Evolutionary conservation across 2,113 vertebrate species (phyloP).

Genomic region (Rhynchomys soricoides): DNA sequence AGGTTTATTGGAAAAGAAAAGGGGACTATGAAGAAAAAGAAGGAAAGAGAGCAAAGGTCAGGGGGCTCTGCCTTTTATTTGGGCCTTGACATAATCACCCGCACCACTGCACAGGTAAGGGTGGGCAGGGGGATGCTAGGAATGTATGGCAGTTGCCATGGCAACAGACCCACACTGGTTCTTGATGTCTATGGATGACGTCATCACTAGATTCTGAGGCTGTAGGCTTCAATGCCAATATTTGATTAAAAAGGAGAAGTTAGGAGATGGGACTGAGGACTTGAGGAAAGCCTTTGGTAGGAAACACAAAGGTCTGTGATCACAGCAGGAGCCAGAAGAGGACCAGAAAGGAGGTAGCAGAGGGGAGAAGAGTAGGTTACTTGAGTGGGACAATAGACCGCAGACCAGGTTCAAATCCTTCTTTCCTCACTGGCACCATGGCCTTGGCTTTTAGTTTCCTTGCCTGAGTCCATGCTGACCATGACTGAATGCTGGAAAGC

Average conservation of each 20-base stretch:
- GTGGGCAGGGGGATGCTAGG: too few species aligned
- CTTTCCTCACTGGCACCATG: fast-evolving
- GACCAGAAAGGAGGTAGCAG: neutral
- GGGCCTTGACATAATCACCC: too few species aligned
- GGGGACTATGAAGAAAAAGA: too few species aligned
- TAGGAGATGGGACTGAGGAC: neutral
- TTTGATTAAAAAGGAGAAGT: neutral
- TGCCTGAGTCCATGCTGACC: neutral
- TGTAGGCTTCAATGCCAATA: too few species aligned
- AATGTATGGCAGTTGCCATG: too few species aligned
- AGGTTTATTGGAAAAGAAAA: too few species aligned
- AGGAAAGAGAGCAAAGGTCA: too few species aligned
- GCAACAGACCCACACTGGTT: too few species aligned
- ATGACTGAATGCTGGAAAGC: neutral
- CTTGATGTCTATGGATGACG: too few species aligned
- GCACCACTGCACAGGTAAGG: too few species aligned
- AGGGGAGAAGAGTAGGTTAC: neutral
- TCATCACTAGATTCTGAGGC: too few species aligned
- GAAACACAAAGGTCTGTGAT: neutral
- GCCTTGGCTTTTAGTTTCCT: neutral
- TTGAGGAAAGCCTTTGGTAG: neutral
- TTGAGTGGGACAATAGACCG: neutral
- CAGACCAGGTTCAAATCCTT: neutral
- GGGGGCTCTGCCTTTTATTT: too few species aligned
- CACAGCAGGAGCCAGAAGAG: neutral